Base-by-base conservation (phyloP, 2,888 invertebrate species). In the Melinaea menophilus region DNA sequence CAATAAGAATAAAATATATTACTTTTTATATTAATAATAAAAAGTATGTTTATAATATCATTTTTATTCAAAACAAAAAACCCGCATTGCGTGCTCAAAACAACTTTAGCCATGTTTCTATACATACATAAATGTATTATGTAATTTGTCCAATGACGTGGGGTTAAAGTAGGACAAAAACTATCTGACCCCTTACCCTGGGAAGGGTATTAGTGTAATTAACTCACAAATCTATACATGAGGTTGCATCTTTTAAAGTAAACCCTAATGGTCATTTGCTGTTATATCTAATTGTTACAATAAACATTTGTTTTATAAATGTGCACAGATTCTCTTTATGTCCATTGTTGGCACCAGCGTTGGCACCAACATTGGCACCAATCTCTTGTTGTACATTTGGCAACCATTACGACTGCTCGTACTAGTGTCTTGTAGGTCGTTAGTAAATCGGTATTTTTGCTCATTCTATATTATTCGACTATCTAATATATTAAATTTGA, bases 51-150 rank as follows among this genome's bases (percentile, higher is more conserved):
- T 22, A 22, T 22, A 48, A 22, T 22, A 4, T 13, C 48, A 22
- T n/a, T 62, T 65, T 55, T 57, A 41, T 46, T 56, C 35, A 56
- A 55, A 59, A 63, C 58, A 63, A 63, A 68, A 67, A 63, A 68
- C 13, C 64, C 67, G 65, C 67, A 68, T 63, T 65, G 67, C 67
- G 67, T 65, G 65, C 63, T 37, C 59, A 31, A 51, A 51, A 31
- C 41, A 9, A 51, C 31, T 13, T 31, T 12, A 57, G 45, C 45
- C 11, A 57, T 41, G 35, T n/a, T 22, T 35, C 55, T 34, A 34
- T 31, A 34, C 55, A 13, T 7, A 33, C 5, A n/a, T 34, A n/a
- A 33, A 45, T 45, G 13, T 35, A 48, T 35, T 59, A 63, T 61
- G 61, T 61, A 61, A 60, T 41, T 56, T 45, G 51, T 47, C 58